Conservation (phyloP, 2,888 invertebrate species). For the Gastracanthus pulcherrimus region DNA sequence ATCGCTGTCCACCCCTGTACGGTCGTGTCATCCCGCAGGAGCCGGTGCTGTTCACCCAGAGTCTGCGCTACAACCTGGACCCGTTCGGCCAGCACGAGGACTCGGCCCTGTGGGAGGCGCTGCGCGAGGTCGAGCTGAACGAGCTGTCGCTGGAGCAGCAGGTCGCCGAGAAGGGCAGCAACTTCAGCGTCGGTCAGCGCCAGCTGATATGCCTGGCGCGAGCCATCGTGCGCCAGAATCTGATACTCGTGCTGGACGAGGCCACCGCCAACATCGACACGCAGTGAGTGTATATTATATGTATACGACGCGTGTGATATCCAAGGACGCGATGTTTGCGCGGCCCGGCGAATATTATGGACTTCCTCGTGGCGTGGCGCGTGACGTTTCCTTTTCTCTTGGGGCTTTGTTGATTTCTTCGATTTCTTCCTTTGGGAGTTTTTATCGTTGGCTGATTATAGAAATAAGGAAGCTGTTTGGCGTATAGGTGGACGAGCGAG, state of each 20-base stretch:
- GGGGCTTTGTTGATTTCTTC: too few species aligned
- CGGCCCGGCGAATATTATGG: neutral
- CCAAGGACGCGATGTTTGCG: neutral
- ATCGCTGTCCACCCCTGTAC: too few species aligned
- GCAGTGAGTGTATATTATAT: slow-evolving; percentile 74
- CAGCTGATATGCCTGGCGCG: slow-evolving; percentile 85
- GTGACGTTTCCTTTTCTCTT: neutral
- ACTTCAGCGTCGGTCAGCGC: slow-evolving; percentile 84
- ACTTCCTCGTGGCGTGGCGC: neutral
- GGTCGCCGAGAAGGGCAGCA: slow-evolving; percentile 80
- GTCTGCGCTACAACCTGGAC: slow-evolving; percentile 85
- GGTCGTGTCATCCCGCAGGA: slow-evolving; percentile 72
- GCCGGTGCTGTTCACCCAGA: slow-evolving; percentile 84
- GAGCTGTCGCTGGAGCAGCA: slow-evolving; percentile 79
- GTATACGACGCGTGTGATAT: too few species aligned
- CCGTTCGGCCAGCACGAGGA: slow-evolving; percentile 84
- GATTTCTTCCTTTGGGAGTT: too few species aligned
- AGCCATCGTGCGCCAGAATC: slow-evolving; percentile 82
- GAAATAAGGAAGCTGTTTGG: too few species aligned
- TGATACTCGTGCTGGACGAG: slow-evolving; percentile 83
- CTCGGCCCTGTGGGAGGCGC: slow-evolving; percentile 82
- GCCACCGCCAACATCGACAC: slow-evolving; percentile 86
- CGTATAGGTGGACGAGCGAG: too few species aligned
- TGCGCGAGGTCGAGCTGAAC: slow-evolving; percentile 81
- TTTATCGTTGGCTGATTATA: too few species aligned